These are phyloP conservation scores for Odiellus spinosus DNA, from an alignment of 2,888 invertebrate species.

Conservation along the genomic window DNA sequence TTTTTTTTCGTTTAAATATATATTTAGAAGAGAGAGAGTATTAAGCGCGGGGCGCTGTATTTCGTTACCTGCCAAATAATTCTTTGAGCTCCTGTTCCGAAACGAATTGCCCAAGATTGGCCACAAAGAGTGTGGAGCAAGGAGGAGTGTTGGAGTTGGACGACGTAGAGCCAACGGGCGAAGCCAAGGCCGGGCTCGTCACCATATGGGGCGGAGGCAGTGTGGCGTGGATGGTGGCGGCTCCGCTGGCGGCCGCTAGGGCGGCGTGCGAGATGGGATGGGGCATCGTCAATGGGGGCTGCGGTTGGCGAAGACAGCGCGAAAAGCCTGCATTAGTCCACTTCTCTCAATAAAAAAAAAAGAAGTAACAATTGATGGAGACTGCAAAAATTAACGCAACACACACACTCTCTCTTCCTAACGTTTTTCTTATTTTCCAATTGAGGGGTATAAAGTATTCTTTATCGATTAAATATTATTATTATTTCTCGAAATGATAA, in stretches of 20 bases:
- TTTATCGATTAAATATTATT: not conserved
- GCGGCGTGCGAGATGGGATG: conserved; percentile 36
- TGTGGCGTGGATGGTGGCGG: conserved; percentile 52
- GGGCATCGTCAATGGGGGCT: conserved; percentile 43
- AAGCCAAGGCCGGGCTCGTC: conserved; percentile 82
- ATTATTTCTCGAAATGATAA: not conserved
- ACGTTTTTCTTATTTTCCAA: too few relatives aligned
- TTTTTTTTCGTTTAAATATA: not conserved
- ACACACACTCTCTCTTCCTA: not conserved
- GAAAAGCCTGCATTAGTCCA: too few relatives aligned
- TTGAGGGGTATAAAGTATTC: not conserved
- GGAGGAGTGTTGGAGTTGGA: conserved; percentile 48
- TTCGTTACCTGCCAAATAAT: conserved; percentile 84
- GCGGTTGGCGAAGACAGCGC: not conserved
- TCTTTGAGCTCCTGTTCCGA: conserved; percentile 97
- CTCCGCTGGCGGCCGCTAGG: conserved; percentile 36
- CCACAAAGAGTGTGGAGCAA: conserved; percentile 95
- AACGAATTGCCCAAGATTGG: conserved; percentile 92
- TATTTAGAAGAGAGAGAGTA: not conserved
- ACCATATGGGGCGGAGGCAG: conserved; percentile 53
- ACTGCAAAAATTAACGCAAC: not conserved
- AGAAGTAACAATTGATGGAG: not conserved
- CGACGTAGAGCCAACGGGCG: conserved; percentile 51
- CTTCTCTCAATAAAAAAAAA: not conserved
- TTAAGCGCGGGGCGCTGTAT: not conserved